These are phyloP conservation scores for Sacculina carcini DNA, from an alignment of 2,888 invertebrate genomes.

Conservation along the genomic window DNA sequence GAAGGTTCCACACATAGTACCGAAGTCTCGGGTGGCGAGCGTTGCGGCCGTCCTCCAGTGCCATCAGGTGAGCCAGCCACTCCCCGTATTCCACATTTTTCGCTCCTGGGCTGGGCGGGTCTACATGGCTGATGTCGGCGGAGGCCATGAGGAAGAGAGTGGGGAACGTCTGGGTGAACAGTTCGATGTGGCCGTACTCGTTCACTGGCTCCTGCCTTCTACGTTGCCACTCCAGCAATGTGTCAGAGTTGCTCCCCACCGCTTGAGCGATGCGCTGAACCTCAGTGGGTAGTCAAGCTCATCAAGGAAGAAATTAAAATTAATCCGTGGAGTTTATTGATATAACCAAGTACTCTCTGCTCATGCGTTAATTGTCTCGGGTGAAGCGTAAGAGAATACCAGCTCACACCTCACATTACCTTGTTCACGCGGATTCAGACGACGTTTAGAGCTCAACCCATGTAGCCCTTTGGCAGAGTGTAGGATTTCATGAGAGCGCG, in stretches of 20 bases:
- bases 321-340: too few species aligned
- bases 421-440: too few species aligned
- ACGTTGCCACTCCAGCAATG: neutral
- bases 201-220: neutral
- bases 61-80: neutral
- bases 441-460: too few species aligned
- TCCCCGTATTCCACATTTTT: neutral
- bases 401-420: too few species aligned
- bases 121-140: neutral
- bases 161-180: neutral
- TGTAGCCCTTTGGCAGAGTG: too few species aligned
- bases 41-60: neutral
- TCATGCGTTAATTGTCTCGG: too few species aligned
- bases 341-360: too few species aligned
- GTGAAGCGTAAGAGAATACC: too few species aligned
- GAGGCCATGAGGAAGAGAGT: neutral
- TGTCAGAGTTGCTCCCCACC: neutral
- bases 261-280: neutral
- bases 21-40: neutral
- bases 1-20: neutral
- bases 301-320: too few species aligned
- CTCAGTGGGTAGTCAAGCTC: neutral
- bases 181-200: neutral
- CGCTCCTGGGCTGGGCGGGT: neutral
- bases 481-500: too few species aligned